Conservation (phyloP, 2,888 invertebrate genomes). For the Dicranocentrus wangi region DNA sequence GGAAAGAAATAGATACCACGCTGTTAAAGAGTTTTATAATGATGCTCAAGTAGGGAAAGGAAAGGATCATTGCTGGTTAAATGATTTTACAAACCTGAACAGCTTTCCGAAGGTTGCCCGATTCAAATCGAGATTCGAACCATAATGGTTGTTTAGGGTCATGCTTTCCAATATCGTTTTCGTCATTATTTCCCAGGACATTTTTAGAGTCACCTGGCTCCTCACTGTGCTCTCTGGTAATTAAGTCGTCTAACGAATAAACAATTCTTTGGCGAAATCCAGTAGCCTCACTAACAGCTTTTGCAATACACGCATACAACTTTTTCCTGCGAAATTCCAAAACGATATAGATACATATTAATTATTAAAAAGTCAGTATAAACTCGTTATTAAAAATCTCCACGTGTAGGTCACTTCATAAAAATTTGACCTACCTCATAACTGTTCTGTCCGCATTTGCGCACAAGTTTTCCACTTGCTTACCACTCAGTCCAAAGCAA, state of each 20-base stretch:
- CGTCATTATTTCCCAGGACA: conserved; percentile 77
- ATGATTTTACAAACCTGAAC: too few species aligned
- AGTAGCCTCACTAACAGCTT: conserved; percentile 78
- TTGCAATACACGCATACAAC: conserved; percentile 81
- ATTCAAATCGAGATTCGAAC: conserved; percentile 90
- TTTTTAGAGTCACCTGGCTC: conserved; percentile 10
- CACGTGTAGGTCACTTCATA: too few species aligned
- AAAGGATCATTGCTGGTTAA: too few species aligned
- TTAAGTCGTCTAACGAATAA: conserved; percentile 81
- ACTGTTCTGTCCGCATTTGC: conserved; percentile 51
- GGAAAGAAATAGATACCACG: too few species aligned
- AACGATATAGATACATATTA: conserved; percentile 44
- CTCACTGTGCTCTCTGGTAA: conserved; percentile 68
- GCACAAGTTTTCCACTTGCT: conserved; percentile 56
- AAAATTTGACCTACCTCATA: conserved; percentile 29
- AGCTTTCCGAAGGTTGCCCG: conserved; percentile 87
- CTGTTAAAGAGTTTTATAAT: too few species aligned
- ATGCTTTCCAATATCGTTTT: conserved; percentile 76
- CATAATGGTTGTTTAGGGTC: conserved; percentile 76
- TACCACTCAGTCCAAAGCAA: conserved; percentile 74
- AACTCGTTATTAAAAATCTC: too few species aligned
- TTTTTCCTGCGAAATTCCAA: conserved; percentile 76
- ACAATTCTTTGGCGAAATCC: conserved; percentile 78
- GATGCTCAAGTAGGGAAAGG: too few species aligned
- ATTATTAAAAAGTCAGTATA: too few species aligned